Evolutionary conservation across 2,797 vertebrate species (phyloP), one percentile per base, ranked within the genome.

Genomic region (Coracias cyanogaster): DNA sequence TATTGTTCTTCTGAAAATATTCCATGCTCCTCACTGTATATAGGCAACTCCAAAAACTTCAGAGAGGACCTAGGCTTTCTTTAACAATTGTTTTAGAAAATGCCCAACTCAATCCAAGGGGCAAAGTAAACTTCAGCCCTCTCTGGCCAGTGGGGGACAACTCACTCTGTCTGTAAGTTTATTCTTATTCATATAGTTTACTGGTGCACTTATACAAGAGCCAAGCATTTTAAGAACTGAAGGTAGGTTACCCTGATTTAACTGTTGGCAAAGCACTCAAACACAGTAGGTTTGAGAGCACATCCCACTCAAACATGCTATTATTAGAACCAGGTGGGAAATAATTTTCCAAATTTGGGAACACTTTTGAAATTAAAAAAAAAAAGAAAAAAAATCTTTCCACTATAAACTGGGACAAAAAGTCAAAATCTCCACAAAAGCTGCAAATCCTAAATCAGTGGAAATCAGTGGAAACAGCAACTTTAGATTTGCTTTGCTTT

Each of bases 311-410:
- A 91, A 72, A 90, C 24, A 26, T 72, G 33, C 77, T 96, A 84
- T 91, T 88, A 65, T 94, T 95, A 90, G 94, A 95, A 83, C 88
- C 94, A 96, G 92, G 94, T 94, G 93, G 17, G 70, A 93, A 93
- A 94, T 73, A 88, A 45, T 76, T 95, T 94, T 92, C 51, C 77
- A 66, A 81, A 65, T 76, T 81, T 90, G 35, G 48, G 51, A 88
- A 82, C 31, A 66, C 4, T 70, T 81, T 51, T 48, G 15, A 91
- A 95, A 86, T 88, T 45, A n/a, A 77, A 83, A 65, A 58, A 58
- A 58, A 1, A 52, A 81, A 71, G 77, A 18, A 61, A 57, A 22
- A 62, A 79, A 82, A 84, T 10, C 2, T 67, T 79, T 51, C 39
- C 12, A 37, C 14, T 15, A 24, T 51, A 64, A 90, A 49, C 41